Conservation (phyloP, 2,113 vertebrate genomes). For the Corythoichthys haematopterus region DNA sequence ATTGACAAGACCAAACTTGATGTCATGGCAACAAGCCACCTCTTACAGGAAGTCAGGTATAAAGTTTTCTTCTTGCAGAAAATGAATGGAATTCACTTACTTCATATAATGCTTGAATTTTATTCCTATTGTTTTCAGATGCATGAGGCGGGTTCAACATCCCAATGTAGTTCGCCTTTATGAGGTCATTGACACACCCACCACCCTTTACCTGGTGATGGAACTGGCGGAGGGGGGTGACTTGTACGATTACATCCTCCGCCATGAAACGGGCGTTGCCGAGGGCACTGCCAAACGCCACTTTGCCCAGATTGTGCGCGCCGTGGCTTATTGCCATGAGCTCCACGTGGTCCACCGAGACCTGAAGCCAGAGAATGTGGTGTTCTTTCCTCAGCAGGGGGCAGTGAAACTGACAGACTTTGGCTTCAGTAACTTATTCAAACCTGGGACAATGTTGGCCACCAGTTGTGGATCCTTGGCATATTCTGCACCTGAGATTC, state of each 20-base stretch:
- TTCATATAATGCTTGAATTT: not conserved
- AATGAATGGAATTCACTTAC: not conserved
- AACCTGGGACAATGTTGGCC: slow-evolving; percentile 82
- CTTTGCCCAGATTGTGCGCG: slow-evolving; percentile 82
- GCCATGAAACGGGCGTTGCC: slow-evolving; percentile 77
- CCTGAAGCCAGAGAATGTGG: slow-evolving; percentile 87
- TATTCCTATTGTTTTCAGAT: slow-evolving; percentile 36
- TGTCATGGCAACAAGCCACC: slow-evolving; percentile 74
- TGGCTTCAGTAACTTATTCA: slow-evolving; percentile 85
- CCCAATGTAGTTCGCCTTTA: slow-evolving; percentile 87
- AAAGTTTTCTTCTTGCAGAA: not conserved
- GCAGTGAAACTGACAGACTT: slow-evolving; percentile 86
- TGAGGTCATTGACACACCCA: slow-evolving; percentile 84
- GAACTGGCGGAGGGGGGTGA: slow-evolving; percentile 85
- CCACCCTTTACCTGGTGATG: slow-evolving; percentile 86
- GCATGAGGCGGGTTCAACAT: slow-evolving; percentile 87
- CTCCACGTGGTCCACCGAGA: slow-evolving; percentile 85
- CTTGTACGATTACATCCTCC: slow-evolving; percentile 86
- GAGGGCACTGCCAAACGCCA: slow-evolving; percentile 79
- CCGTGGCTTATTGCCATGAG: slow-evolving; percentile 84
- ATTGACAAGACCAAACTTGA: slow-evolving; percentile 87
- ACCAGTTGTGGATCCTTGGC: slow-evolving; percentile 87
- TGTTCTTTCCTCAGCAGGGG: slow-evolving; percentile 84
- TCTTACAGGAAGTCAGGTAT: slow-evolving; percentile 83
- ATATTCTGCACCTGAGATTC: slow-evolving; percentile 83